Evolutionary conservation across 1,140 invertebrate species (phyloP), one percentile per base, ranked within the genome.

Genomic region (Calliphora vicina): DNA sequence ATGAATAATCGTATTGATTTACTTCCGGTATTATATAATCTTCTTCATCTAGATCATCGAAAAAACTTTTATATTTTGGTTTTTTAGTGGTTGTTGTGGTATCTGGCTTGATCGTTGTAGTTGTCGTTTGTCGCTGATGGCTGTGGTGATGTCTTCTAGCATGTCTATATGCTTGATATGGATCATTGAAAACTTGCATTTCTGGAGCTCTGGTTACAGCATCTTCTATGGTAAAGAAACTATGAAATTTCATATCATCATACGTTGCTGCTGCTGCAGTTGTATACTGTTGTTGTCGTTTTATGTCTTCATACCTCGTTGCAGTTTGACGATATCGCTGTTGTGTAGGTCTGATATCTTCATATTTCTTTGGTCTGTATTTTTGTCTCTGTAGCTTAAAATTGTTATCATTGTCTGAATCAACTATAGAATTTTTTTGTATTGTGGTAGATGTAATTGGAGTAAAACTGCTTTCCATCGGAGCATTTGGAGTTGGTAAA

Each of bases 211-310:
- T 43, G 8, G 74, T 78, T 23, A 78, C 42, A 43, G 74, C 74
- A 78, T 78, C 74, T 78, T 78, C 74, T 23, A 78, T 42, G 12
- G 74, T 78, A 78, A 78, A 78, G 35, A 78, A 78, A 45, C 42
- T 78, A 78, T 78, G 74, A n/a, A 43, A 35, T 78, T 78, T n/a
- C 23, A 20, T 43, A 23, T 23, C 23, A 23, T 67, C 61, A 25
- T 23, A 17, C 12, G 61, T 2, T 23, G 61, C 9, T 10, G 57
- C 17, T 67, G 57, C 57, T 23, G 57, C n/a, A 10, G 61, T 67
- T 6, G 61, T 67, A 35, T 67, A n/a, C 20, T 67, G 61, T 12
- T 67, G 61, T 67, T 67, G n/a, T 67, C n/a, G 61, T 23, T 23
- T 67, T 25, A 67, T 67, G 20, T 25, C 20, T 1, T 67, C n/a